Evolutionary conservation across 2,888 invertebrate genomes (phyloP).

Genomic region (Chrysopilus asiliformis): DNA sequence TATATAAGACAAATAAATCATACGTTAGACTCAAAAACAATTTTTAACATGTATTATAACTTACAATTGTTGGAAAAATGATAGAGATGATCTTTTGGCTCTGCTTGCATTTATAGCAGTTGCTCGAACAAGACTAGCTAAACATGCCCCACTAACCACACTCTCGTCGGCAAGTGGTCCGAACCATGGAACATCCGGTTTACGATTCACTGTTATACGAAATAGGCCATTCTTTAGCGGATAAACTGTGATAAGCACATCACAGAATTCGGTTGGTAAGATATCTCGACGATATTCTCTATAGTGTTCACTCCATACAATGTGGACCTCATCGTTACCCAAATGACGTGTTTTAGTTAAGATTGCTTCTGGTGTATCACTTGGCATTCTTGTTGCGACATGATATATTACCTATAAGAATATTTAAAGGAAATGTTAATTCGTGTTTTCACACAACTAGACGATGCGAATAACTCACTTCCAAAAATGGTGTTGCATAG

Average conservation of each 20-base stretch:
- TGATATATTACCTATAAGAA: slow-evolving; percentile 64
- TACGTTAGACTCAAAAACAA: slow-evolving; percentile 7
- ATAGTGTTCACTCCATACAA: slow-evolving; percentile 97
- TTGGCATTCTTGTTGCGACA: slow-evolving; percentile 94
- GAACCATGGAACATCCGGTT: slow-evolving; percentile 83
- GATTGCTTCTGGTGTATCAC: slow-evolving; percentile 73
- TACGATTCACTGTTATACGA: slow-evolving; percentile 76
- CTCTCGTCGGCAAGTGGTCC: slow-evolving; percentile 93
- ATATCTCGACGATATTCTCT: slow-evolving; percentile 92
- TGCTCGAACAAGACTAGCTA: slow-evolving; percentile 77
- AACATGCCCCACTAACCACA: slow-evolving; percentile 40
- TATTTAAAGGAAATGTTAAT: background rate
- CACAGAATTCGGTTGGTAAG: slow-evolving; percentile 98
- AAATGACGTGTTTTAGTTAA: slow-evolving; percentile 88
- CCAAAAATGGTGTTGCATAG: slow-evolving; percentile 82
- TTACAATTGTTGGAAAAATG: slow-evolving; percentile 84
- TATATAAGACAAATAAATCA: too few species aligned
- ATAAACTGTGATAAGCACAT: slow-evolving; percentile 93
- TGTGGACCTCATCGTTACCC: slow-evolving; percentile 97
- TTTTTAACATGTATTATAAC: slow-evolving; percentile 23
- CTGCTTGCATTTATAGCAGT: slow-evolving; percentile 88
- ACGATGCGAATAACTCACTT: slow-evolving; percentile 37
- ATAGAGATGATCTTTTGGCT: slow-evolving; percentile 76
- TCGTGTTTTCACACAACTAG: background rate
- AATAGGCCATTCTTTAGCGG: slow-evolving; percentile 77